Evolutionary conservation across 2,113 vertebrate species (phyloP).

Genomic region (Tauraco erythrolophus): DNA sequence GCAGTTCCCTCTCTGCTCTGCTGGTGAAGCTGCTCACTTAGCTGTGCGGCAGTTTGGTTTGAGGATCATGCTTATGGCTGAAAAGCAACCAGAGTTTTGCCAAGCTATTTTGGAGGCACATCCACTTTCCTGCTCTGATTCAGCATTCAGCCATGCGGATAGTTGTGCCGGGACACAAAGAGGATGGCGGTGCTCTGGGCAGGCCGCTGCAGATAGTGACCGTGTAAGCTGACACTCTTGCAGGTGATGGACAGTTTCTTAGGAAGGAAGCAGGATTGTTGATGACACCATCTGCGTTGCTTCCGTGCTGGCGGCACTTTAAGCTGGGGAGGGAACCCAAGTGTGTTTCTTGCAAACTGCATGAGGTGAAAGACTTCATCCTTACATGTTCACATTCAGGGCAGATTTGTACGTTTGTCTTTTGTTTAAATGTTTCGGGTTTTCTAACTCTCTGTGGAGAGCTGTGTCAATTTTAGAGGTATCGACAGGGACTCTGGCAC

Average conservation of each 20-base stretch:
- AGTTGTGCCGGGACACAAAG: not conserved
- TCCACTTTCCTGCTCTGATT: not conserved
- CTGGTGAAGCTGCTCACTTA: not conserved
- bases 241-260: not conserved
- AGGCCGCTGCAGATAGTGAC: not conserved
- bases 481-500: not conserved
- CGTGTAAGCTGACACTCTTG: not conserved
- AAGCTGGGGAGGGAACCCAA: not conserved
- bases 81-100: not conserved
- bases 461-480: not conserved
- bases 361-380: not conserved
- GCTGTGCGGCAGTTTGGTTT: not conserved
- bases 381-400: not conserved
- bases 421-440: not conserved
- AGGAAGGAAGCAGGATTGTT: not conserved
- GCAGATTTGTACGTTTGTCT: not conserved
- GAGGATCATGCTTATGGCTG: not conserved
- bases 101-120: not conserved
- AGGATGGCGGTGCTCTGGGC: not conserved
- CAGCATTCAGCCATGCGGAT: rapidly evolving
- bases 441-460: not conserved
- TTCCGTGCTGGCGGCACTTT: not conserved
- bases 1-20: not conserved
- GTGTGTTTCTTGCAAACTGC: not conserved
- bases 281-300: not conserved